Evolutionary conservation across 2,888 invertebrate genomes (phyloP), one percentile per base, ranked within the genome.

Genomic region (Lymantria dispar): DNA sequence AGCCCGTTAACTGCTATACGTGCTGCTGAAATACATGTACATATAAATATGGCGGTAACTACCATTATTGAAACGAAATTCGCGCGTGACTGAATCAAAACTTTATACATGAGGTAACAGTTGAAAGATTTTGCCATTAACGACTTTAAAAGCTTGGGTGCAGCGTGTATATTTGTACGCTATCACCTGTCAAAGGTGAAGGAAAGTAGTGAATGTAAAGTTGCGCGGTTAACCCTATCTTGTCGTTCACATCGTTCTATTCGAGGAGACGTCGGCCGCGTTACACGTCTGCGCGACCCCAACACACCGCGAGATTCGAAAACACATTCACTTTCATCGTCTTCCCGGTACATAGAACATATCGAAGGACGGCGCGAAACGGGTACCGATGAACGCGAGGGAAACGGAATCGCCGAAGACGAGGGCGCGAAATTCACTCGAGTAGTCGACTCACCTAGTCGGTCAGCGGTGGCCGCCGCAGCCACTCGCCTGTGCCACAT

Each of bases 391-490:
- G 85, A 88, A 86, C 78, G 78, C 72, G 83, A 80, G 80, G 78
- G 74, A 83, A 83, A 71, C 78, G 77, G 75, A 79, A 75, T 69
- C 75, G 70, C 65, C 73, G 76, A 76, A 80, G 82, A 79, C 69
- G 77, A 78, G 78, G 74, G 80, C 82, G 85, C 86, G 78, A 80
- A 78, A 81, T 74, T 80, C 76, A 82, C 76, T 83, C 22, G 22
- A 22, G 22, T 22, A 22, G 22, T 22, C 78, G 70, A 85, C 87
- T 86, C 78, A 85, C 86, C 83, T 86, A 87, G 85, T 87, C 83
- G 87, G 86, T 80, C 80, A 85, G 84, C 82, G 87, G 81, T 76
- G 74, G 79, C 80, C 84, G 87, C 79, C 81, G 85, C 80, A 78
- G 78, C 70, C 85, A 77, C 80, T 74, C 84, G 82, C 74, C 69